Conservation (phyloP, 2,797 vertebrate genomes). For the Gobionotothen gibberifrons region DNA sequence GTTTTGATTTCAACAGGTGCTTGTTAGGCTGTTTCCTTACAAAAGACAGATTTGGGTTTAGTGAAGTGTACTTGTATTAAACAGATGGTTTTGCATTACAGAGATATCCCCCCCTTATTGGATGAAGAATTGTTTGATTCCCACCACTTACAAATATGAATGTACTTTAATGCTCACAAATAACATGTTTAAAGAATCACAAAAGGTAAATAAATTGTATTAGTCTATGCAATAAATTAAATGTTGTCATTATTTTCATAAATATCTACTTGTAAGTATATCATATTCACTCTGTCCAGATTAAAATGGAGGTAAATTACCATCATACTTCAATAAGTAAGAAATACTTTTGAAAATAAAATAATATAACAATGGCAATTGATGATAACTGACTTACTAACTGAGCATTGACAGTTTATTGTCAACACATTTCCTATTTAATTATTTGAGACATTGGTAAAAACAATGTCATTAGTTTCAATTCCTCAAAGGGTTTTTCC, state of each 20-base stretch:
- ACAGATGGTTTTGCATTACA: neutral
- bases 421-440: neutral
- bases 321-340: neutral
- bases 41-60: neutral
- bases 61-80: neutral
- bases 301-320: neutral
- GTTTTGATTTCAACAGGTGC: neutral
- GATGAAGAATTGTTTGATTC: neutral
- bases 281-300: neutral
- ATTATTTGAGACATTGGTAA: neutral
- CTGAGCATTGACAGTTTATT: neutral
- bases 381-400: neutral
- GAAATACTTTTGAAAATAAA: neutral
- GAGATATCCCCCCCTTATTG: neutral
- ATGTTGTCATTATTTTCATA: neutral
- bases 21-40: neutral
- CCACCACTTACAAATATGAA: neutral
- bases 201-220: neutral
- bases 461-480: neutral
- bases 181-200: too few relatives aligned
- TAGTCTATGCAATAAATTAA: neutral
- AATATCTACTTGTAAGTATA: neutral
- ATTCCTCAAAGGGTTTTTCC: neutral
- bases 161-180: too few relatives aligned
- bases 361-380: neutral